Evolutionary conservation across 2,888 invertebrate genomes (phyloP).

Genomic region (Steinernema hermaphroditum): DNA sequence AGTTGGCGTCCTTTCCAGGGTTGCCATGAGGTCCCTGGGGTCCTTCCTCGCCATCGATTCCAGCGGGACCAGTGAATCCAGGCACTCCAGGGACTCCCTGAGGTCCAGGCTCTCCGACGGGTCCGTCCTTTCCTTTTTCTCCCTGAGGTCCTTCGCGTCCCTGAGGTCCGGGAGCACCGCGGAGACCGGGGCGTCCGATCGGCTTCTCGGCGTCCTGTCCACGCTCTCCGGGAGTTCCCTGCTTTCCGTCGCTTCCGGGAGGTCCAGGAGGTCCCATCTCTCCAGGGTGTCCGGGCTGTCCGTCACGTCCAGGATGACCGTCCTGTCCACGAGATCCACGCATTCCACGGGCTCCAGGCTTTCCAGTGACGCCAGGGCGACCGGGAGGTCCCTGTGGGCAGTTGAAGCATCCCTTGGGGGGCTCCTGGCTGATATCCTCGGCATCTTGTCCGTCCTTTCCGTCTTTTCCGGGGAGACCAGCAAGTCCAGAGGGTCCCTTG

Average conservation of each 20-base stretch:
- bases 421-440: slow-evolving; percentile 55
- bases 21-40: slow-evolving; percentile 33
- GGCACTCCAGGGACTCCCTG: slow-evolving; percentile 39
- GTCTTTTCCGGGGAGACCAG: slow-evolving; percentile 50
- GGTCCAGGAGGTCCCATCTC: slow-evolving; percentile 16
- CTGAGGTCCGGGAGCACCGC: slow-evolving; percentile 36
- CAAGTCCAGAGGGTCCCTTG: slow-evolving; percentile 43
- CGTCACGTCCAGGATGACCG: slow-evolving; percentile 29
- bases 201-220: slow-evolving; percentile 56
- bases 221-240: slow-evolving; percentile 50
- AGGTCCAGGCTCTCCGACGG: slow-evolving; percentile 53
- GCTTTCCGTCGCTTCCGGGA: slow-evolving; percentile 40
- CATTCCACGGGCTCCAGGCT: slow-evolving; percentile 24
- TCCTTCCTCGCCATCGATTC: slow-evolving; percentile 37
- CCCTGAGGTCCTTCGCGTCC: slow-evolving; percentile 37
- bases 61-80: slow-evolving; percentile 32
- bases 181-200: slow-evolving; percentile 46
- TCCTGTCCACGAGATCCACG: slow-evolving; percentile 3
- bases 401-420: slow-evolving; percentile 56
- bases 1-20: slow-evolving; percentile 35
- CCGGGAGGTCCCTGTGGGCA: slow-evolving; percentile 45
- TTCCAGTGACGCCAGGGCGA: slow-evolving; percentile 38
- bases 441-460: slow-evolving; percentile 56
- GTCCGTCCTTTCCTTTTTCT: slow-evolving; percentile 40
- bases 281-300: slow-evolving; percentile 29